These are phyloP conservation scores for Chlamydotis undulata DNA, from an alignment of 2,113 vertebrate genomes.

Conservation along the genomic window DNA sequence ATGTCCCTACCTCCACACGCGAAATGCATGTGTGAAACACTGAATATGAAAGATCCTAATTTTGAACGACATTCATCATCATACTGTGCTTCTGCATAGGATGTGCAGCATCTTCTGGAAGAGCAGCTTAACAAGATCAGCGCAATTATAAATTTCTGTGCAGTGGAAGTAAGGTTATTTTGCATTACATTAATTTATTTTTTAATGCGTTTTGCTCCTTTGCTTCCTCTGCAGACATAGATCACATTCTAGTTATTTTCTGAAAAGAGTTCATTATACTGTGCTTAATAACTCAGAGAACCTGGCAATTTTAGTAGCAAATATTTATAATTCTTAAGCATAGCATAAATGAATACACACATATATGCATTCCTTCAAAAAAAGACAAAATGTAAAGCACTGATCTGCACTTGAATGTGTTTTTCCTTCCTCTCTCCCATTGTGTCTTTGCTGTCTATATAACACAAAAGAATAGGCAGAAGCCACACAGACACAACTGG, in stretches of 20 bases:
- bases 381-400: neutral
- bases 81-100: neutral
- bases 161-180: constrained; percentile 38
- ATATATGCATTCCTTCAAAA: neutral
- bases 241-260: constrained; percentile 63
- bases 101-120: neutral
- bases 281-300: constrained; percentile 53
- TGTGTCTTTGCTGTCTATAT: neutral
- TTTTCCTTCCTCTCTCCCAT: neutral
- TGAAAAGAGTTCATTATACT: constrained; percentile 55
- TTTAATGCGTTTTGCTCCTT: constrained; percentile 50
- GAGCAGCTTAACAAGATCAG: constrained; percentile 26
- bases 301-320: constrained; percentile 25
- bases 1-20: neutral
- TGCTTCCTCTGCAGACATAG: constrained; percentile 51
- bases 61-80: neutral
- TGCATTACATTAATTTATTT: constrained; percentile 52
- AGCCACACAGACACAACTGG: neutral
- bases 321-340: constrained; percentile 26
- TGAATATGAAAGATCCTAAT: neutral
- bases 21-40: neutral
- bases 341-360: neutral
- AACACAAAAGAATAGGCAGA: neutral
- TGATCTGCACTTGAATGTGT: neutral
- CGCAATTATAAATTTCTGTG: constrained; percentile 44